Base-by-base conservation (phyloP, 2,113 vertebrate genomes). In the Mixornis gularis region DNA sequence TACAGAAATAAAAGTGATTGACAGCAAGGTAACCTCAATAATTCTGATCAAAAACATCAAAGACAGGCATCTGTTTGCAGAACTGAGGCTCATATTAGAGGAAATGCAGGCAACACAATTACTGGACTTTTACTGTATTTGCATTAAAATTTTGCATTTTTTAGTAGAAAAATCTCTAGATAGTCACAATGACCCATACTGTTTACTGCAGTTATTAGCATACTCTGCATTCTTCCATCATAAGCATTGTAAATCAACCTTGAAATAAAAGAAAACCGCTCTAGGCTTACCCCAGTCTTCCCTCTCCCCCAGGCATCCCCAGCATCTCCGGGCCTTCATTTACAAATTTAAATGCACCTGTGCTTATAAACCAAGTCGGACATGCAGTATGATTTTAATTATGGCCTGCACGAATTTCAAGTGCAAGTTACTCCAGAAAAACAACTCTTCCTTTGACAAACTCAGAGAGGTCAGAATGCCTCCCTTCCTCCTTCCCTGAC, bases 401-500 rank as follows among this genome's bases (percentile, higher is more conserved):
- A 82, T 17, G 18, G 41, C 5, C 53, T 55, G 19, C 25, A 12
- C 1, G 3, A 82, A 46, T 43, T 8, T 15, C 13, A 76, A 76
- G 6, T 1, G 24, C 74, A 62, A 73, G 68, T 55, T 58, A 68
- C 63, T 40, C 72, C 56, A 66, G 72, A 80, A 86, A 86, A 88
- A 44, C 83, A 80, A 38, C 77, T 46, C 51, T 38, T 74, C 17
- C 48, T 41, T 17, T 20, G 41, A 44, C 41, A 49, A 58, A 49
- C 66, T 48, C 3, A 2, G 32, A 1, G 2, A 52, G 40, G 19
- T 14, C 48, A 63, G 12, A 58, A 22, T 11, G 24, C 1, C 19
- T 18, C 20, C 32, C 3, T 13, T 40, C 6, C 16, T 5, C 14
- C 4, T 3, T 19, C 13, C 17, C 15, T 7, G 1, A 4, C 3